Percentiles rank a stretch among this genome's conserved stretches.
Conservation (phyloP, 2,797 vertebrate genomes). For the Anolis apletophallus region DNA sequence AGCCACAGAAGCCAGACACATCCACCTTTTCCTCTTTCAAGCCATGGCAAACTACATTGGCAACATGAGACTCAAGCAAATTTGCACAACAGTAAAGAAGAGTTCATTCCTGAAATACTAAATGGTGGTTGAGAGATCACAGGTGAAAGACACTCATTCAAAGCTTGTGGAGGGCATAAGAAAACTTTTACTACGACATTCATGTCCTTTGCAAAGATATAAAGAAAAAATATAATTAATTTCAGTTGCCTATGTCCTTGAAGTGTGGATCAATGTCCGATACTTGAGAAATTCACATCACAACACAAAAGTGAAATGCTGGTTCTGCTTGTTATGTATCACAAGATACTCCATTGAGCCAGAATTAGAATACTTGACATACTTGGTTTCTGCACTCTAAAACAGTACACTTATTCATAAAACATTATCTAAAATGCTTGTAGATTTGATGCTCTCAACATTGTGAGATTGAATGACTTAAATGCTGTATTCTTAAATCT, state of each 20-base stretch:
- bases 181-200: background rate
- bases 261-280: background rate
- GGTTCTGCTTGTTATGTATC: constrained; percentile 16
- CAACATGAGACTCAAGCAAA: background rate
- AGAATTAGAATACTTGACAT: constrained; percentile 1
- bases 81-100: background rate
- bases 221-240: too few relatives aligned
- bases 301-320: background rate
- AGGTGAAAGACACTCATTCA: background rate
- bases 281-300: constrained; percentile 16
- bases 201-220: background rate
- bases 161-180: background rate
- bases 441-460: constrained; percentile 5
- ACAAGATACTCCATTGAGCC: background rate
- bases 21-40: background rate
- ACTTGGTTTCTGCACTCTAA: background rate
- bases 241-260: background rate
- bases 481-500: accelerated
- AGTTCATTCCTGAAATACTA: background rate
- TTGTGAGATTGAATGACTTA: constrained; percentile 12
- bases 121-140: too few relatives aligned
- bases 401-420: background rate
- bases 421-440: constrained; percentile 33
- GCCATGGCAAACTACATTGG: background rate
- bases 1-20: background rate